Base-by-base conservation (phyloP, 2,888 invertebrate genomes). In the Zeuzera pyrina region DNA sequence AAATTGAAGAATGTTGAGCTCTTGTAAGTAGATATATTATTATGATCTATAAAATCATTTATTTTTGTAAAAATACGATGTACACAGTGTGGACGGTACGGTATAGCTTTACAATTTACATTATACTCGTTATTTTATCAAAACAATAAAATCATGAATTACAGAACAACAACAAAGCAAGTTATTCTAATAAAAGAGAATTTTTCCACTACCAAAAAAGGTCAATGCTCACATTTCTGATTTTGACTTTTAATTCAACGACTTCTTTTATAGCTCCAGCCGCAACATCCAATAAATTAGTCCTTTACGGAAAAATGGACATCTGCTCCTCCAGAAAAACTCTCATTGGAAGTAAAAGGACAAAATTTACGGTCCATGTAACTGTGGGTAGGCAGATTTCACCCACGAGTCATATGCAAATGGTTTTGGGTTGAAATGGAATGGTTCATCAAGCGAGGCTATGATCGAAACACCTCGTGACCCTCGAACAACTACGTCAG, bases 401-500 rank as follows among this genome's bases (percentile, higher is more conserved):
- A 69, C 69, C 71, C 68, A 74, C 74, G 73, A 69, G 64, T 57
- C 65, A 78, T 78, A 79, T 81, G 79, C 74, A 79, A 79, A 81
- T 81, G 64, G 64, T 65, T 64, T 79, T 72, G 71, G 58, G 64
- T 62, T 57, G 61, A 57, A 62, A 61, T 63, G 61, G 49, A 54
- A 52, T 48, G 52, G 55, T 53, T 63, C 59, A 58, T 52, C 49
- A 49, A 51, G 49, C 51, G 49, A 68, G 71, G 71, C 69, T 66
- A 67, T 63, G 67, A 66, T 63, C 59, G 58, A 62, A 66, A 65
- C 60, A 69, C 64, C 61, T 66, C 52, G 51, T 52, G 52, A 57
- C 47, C 50, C 54, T 47, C 46, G 46, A 40, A 42, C 39, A 33
- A 39, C 40, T 10, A 22, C 22, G n/a, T 22, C 22, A 22, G 12